Evolutionary conservation across 2,888 invertebrate genomes (phyloP), one percentile per base, ranked within the genome.

Genomic region (Mythimna albipuncta): DNA sequence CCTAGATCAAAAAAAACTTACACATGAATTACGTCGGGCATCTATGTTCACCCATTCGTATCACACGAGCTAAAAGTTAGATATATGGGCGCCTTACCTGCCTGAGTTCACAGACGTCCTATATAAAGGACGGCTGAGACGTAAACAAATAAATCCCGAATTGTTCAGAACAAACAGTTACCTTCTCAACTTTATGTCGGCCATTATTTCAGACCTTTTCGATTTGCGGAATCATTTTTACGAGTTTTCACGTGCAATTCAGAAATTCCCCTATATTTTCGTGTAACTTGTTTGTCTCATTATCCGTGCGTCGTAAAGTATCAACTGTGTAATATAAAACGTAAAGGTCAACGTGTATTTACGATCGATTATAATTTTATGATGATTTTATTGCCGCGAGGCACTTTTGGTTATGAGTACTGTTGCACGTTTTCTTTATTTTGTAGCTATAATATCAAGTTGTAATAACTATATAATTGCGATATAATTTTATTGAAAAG

Each of bases 131-230:
- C 80, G 79, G 50, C 68, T 64, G 79, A 75, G 80, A 85, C 78
- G 88, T 88, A 89, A 89, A 88, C 88, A 87, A 87, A 89, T 89
- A 89, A 89, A 88, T 88, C 83, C 72, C 77, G 76, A 87, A 88
- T 84, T 83, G 83, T 83, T 82, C 72, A 76, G 85, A 86, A 85
- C 83, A 86, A 89, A 87, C 84, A 83, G 84, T 79, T 84, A 83
- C 85, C 83, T 84, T 82, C 82, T 75, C 77, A 86, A 86, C 79
- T 86, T 88, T 89, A 88, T 85, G 72, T 80, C 79, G 50, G 69
- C 77, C 80, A 81, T 88, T 85, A 86, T 86, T 88, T 83, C 74
- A 83, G 81, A 79, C 83, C 84, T 83, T 83, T 85, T 88, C 86
- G 85, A 89, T 88, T 85, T 81, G 73, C 59, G 62, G 79, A 81